phyloP scores from a whole-genome alignment of 2,113 vertebrate genomes.

The Myotis yumanensis region DNA sequence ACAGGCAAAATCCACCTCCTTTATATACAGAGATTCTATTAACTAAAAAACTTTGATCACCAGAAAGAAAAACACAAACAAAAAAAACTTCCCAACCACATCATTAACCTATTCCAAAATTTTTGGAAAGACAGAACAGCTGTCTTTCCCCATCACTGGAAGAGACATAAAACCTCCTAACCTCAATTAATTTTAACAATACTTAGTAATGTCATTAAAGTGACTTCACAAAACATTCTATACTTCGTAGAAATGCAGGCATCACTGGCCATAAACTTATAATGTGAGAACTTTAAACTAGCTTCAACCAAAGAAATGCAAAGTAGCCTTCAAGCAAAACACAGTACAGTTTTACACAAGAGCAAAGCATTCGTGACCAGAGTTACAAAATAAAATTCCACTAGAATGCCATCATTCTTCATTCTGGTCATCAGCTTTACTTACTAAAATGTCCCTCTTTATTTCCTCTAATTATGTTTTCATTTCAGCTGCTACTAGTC shows the following conservation, averaged over 20 bases:
- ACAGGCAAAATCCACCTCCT: conserved; percentile 24
- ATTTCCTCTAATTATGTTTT: conserved; percentile 46
- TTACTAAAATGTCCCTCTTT: conserved; percentile 1
- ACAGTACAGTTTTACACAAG: neutral
- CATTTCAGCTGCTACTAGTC: conserved; percentile 10
- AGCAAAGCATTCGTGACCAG: conserved; percentile 35
- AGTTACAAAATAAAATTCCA: conserved; percentile 34
- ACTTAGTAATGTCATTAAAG: conserved; percentile 24
- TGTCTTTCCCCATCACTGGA: neutral
- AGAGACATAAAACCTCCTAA: conserved; percentile 40
- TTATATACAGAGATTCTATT: conserved; percentile 31
- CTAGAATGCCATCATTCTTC: neutral
- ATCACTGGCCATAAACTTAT: neutral
- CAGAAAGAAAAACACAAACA: neutral
- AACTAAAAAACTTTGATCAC: conserved; percentile 16
- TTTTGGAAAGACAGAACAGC: conserved; percentile 29
- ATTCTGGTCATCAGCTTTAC: conserved; percentile 21
- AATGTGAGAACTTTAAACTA: conserved; percentile 14
- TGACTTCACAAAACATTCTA: conserved; percentile 35
- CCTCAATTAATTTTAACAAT: conserved; percentile 35
- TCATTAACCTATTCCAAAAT: conserved; percentile 46
- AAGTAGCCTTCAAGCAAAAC: conserved; percentile 40
- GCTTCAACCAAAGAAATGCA: conserved; percentile 24
- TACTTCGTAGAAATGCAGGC: neutral
- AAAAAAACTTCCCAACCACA: neutral